These are phyloP conservation scores for Python bivittatus DNA, from an alignment of 2,113 vertebrate genomes.

Conservation along the genomic window DNA sequence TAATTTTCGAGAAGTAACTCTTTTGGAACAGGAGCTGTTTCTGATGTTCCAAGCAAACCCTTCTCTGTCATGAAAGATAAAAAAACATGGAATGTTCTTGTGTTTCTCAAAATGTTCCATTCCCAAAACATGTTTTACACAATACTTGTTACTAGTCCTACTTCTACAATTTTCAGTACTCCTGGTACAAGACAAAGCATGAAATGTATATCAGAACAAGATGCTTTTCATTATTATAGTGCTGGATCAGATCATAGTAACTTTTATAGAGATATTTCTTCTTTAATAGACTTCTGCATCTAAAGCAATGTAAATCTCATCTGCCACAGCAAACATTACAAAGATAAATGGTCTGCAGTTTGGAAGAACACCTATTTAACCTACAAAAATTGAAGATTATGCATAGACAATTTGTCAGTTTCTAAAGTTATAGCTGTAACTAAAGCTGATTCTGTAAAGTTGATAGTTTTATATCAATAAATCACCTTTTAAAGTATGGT, in stretches of 20 bases:
- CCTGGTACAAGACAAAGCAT: background rate
- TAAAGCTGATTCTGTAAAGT: slow-evolving; percentile 59
- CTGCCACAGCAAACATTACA: background rate
- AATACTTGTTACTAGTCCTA: background rate
- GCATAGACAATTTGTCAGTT: slow-evolving; percentile 12
- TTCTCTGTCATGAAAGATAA: background rate
- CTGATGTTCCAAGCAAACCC: background rate
- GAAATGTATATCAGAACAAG: background rate
- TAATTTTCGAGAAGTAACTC: background rate
- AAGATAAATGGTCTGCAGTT: background rate
- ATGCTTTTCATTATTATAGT: background rate
- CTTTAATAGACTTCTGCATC: background rate
- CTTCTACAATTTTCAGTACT: background rate
- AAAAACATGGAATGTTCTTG: background rate
- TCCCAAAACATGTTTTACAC: background rate
- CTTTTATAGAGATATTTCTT: background rate
- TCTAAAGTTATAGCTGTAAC: slow-evolving; percentile 58
- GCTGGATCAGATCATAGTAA: background rate
- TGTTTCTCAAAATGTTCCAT: background rate
- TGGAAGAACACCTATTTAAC: background rate
- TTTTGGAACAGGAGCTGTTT: background rate
- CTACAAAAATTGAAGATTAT: background rate
- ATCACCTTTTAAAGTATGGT: slow-evolving; percentile 23
- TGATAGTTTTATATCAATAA: slow-evolving; percentile 49
- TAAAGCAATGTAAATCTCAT: background rate